A percentile compares a stretch with the other conserved stretches of the same genome.
phyloP scores from a whole-genome alignment of 2,888 invertebrate genomes.

The Podabrus alpinus region DNA sequence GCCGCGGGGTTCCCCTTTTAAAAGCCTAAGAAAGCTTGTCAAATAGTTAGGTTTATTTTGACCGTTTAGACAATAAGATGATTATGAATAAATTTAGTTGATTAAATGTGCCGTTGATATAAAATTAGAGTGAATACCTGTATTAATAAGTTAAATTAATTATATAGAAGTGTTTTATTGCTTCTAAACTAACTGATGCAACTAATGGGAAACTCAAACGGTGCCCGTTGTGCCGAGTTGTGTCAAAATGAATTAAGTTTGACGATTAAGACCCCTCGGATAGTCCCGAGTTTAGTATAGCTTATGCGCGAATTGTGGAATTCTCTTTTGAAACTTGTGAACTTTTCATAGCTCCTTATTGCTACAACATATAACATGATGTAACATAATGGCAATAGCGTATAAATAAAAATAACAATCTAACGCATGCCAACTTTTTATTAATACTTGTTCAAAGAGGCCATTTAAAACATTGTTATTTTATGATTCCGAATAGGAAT shows the following conservation, averaged over 20 bases:
- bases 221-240: slow-evolving; percentile 36
- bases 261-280: slow-evolving; percentile 41
- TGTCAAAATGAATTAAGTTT: slow-evolving; percentile 45
- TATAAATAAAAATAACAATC: slow-evolving; percentile 43
- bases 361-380: slow-evolving; percentile 27
- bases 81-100: neutral
- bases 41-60: neutral
- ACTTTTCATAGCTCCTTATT: slow-evolving; percentile 37
- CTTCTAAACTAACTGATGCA: slow-evolving; percentile 40
- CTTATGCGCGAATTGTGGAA: slow-evolving; percentile 29
- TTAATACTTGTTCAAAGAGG: slow-evolving; percentile 41
- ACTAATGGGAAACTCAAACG: slow-evolving; percentile 41
- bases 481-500: slow-evolving; percentile 45
- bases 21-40: no score
- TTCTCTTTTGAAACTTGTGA: slow-evolving; percentile 31
- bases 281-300: slow-evolving; percentile 28
- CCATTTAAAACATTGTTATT: slow-evolving; percentile 47
- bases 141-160: slow-evolving; percentile 28
- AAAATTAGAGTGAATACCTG: slow-evolving; percentile 8
- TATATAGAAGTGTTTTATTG: slow-evolving; percentile 35
- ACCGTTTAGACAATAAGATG: neutral
- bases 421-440: slow-evolving; percentile 43
- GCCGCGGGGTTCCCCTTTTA: neutral
- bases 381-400: slow-evolving; percentile 18
- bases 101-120: neutral